phyloP scores from a whole-genome alignment of 2,888 invertebrate genomes.

The Steromphala cineraria region DNA sequence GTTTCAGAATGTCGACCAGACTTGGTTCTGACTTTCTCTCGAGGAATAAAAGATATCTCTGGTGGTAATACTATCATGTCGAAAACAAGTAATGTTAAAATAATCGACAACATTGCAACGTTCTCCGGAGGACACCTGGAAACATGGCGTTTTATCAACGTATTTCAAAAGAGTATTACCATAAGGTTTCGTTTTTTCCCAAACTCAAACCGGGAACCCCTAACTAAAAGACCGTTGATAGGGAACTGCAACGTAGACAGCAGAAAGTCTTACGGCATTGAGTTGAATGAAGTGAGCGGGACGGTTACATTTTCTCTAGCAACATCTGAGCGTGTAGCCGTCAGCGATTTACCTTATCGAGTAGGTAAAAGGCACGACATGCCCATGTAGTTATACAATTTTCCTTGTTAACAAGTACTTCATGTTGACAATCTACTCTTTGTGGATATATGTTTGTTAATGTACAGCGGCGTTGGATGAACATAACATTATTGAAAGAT shows the following conservation, averaged over 20 bases:
- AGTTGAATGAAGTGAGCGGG: neutral
- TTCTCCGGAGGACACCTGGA: neutral
- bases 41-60: neutral
- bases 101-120: neutral
- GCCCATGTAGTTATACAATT: too few species aligned
- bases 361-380: too few species aligned
- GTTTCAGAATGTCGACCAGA: neutral
- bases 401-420: too few species aligned
- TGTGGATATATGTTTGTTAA: too few species aligned
- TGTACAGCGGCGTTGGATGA: too few species aligned
- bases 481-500: too few species aligned
- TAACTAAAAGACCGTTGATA: neutral
- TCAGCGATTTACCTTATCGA: too few species aligned
- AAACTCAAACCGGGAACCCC: neutral
- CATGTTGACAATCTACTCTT: too few species aligned
- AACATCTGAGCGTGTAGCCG: neutral
- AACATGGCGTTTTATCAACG: neutral
- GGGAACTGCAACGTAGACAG: neutral
- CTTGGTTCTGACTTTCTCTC: neutral
- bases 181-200: neutral
- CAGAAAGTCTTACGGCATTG: neutral
- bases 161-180: neutral
- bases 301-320: neutral
- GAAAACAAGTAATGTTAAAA: neutral
- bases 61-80: neutral